phyloP scores from a whole-genome alignment of 2,113 vertebrate species.

The Pterocles burchelli region DNA sequence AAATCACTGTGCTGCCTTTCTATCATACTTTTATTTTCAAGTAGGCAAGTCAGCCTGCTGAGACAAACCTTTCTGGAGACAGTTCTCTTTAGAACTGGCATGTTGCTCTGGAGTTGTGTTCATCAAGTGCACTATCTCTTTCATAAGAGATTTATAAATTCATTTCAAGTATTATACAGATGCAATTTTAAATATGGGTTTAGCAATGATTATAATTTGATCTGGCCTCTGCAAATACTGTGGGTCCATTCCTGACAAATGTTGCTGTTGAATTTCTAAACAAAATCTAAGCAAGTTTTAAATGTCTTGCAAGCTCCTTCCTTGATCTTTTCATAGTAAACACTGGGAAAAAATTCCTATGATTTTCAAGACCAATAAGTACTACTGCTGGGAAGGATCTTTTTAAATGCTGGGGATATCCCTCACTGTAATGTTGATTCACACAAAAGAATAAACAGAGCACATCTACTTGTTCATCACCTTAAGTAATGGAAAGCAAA shows the following conservation, averaged over 20 bases:
- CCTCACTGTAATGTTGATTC: constrained; percentile 59
- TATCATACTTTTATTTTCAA: background rate
- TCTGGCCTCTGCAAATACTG: background rate
- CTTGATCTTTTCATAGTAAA: constrained; percentile 54
- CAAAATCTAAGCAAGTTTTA: background rate
- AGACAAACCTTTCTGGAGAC: background rate
- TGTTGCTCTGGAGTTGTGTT: background rate
- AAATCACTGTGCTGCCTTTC: background rate
- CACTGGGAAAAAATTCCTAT: constrained; percentile 26
- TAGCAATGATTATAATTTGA: background rate
- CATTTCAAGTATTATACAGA: background rate
- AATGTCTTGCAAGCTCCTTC: constrained; percentile 14
- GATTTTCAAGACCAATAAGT: constrained; percentile 47
- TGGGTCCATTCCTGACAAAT: background rate
- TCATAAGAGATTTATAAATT: background rate
- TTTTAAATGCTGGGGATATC: constrained; percentile 48
- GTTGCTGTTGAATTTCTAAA: background rate
- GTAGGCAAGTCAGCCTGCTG: background rate
- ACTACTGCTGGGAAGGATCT: constrained; percentile 39
- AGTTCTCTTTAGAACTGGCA: background rate
- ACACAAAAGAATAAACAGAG: constrained; percentile 19
- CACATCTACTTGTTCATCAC: constrained; percentile 22
- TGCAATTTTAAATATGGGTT: background rate
- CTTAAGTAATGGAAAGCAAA: constrained; percentile 35
- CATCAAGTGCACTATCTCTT: background rate